A percentile compares a stretch with the other conserved stretches of the same genome.
These are phyloP conservation scores for Anthophora plumipes DNA, from an alignment of 2,888 invertebrate genomes.

Conservation along the genomic window DNA sequence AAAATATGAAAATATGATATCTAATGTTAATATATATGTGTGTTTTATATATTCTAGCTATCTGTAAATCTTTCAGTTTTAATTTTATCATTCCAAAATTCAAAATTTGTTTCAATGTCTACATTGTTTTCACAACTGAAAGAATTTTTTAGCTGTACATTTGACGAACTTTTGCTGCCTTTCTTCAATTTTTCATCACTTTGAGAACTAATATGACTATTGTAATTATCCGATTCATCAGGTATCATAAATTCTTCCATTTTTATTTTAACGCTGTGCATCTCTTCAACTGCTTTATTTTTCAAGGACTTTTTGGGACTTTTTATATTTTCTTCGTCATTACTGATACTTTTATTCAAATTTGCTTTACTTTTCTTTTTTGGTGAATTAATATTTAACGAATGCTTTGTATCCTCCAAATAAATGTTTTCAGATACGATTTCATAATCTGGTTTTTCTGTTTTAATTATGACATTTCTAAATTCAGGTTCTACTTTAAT, in stretches of 20 bases:
- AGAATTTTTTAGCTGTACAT: slow-evolving; percentile 17
- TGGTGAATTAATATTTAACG: neutral
- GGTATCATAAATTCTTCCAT: slow-evolving; percentile 8
- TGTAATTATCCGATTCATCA: neutral
- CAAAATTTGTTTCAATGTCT: neutral
- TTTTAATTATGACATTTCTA: slow-evolving; percentile 24
- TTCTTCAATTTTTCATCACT: neutral
- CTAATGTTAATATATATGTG: neutral
- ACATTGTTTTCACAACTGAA: neutral
- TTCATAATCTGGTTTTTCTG: slow-evolving; percentile 30
- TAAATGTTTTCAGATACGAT: neutral
- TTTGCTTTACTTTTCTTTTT: slow-evolving; percentile 8
- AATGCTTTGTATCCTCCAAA: neutral
- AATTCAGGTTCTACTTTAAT: slow-evolving; percentile 36
- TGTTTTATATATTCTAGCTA: neutral
- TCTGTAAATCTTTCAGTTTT: slow-evolving; percentile 40
- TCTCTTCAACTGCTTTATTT: slow-evolving; percentile 4
- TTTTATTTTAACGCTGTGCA: slow-evolving; percentile 15
- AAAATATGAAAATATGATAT: neutral
- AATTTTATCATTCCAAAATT: slow-evolving; percentile 37
- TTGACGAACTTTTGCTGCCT: neutral
- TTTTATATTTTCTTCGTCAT: neutral
- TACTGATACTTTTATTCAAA: neutral
- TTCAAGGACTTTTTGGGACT: slow-evolving; percentile 11
- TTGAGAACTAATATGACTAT: neutral